Evolutionary conservation across 2,797 vertebrate species (phyloP).

Genomic region (Onychomys arenicola): DNA sequence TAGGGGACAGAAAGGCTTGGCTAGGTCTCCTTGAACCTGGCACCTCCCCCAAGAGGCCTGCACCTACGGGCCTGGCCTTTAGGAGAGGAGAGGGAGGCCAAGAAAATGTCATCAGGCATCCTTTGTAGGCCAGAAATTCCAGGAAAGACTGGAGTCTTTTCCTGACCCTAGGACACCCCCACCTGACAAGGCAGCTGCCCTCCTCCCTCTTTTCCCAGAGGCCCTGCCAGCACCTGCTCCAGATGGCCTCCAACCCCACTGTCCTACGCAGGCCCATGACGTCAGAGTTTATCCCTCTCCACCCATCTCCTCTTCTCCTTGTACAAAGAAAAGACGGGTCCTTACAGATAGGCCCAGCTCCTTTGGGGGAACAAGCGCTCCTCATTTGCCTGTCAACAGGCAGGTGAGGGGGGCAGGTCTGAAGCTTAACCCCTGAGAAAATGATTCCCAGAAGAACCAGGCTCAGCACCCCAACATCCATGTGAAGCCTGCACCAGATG

Average conservation of each 20-base stretch:
- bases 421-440: slow-evolving; percentile 24
- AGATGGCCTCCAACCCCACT: slow-evolving; percentile 67
- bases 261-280: slow-evolving; percentile 72
- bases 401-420: not conserved
- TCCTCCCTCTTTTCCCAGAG: slow-evolving; percentile 75
- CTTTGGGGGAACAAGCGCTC: not conserved
- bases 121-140: slow-evolving; percentile 61
- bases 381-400: not conserved
- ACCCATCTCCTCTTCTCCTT: not conserved
- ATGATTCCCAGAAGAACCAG: not conserved
- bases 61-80: not conserved
- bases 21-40: not conserved
- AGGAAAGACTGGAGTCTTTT: slow-evolving; percentile 65
- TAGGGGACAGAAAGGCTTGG: not conserved
- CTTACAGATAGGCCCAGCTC: not conserved
- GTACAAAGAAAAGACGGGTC: slow-evolving; percentile 54
- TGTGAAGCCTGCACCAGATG: slow-evolving; percentile 22
- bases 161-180: slow-evolving; percentile 69
- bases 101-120: not conserved
- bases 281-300: slow-evolving; percentile 68
- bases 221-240: slow-evolving; percentile 80
- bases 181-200: slow-evolving; percentile 78
- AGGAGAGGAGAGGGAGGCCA: not conserved
- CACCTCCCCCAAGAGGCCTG: not conserved
- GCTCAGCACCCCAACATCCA: not conserved